These are phyloP conservation scores for Oxystoma pomonae DNA, from an alignment of 2,888 invertebrate genomes.

Conservation along the genomic window DNA sequence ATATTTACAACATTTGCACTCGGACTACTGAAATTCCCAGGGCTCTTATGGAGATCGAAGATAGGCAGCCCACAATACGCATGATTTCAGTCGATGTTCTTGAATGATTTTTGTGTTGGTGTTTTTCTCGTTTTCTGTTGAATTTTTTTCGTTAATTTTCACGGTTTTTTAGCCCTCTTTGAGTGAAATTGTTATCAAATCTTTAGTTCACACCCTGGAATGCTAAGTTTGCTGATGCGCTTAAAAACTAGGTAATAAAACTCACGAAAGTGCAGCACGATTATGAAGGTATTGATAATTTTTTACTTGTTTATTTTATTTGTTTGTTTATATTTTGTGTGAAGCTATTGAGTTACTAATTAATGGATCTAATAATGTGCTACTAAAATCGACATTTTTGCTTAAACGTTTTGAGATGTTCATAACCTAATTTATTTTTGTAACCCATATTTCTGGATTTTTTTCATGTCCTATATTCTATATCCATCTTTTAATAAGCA, in stretches of 20 bases:
- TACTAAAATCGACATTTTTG: too few relatives aligned
- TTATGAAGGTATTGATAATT: neutral
- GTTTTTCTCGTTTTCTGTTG: neutral
- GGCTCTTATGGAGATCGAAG: neutral
- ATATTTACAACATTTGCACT: too few relatives aligned
- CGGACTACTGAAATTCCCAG: too few relatives aligned
- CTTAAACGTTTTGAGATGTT: too few relatives aligned
- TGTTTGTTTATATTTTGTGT: neutral
- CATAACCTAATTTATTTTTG: too few relatives aligned
- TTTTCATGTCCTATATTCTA: too few relatives aligned
- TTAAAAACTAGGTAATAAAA: neutral
- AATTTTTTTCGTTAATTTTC: neutral
- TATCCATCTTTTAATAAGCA: too few relatives aligned
- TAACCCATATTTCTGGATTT: too few relatives aligned
- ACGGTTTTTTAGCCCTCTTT: neutral
- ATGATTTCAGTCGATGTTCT: neutral
- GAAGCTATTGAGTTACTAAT: too few relatives aligned
- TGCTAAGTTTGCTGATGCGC: neutral
- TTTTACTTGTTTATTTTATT: neutral
- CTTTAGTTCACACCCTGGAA: neutral
- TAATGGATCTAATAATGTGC: too few relatives aligned
- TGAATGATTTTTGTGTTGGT: neutral
- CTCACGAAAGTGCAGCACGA: neutral
- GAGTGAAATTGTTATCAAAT: neutral
- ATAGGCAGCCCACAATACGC: neutral